These are phyloP conservation scores for Brotula barbata DNA, from an alignment of 2,797 vertebrate genomes.

Conservation along the genomic window DNA sequence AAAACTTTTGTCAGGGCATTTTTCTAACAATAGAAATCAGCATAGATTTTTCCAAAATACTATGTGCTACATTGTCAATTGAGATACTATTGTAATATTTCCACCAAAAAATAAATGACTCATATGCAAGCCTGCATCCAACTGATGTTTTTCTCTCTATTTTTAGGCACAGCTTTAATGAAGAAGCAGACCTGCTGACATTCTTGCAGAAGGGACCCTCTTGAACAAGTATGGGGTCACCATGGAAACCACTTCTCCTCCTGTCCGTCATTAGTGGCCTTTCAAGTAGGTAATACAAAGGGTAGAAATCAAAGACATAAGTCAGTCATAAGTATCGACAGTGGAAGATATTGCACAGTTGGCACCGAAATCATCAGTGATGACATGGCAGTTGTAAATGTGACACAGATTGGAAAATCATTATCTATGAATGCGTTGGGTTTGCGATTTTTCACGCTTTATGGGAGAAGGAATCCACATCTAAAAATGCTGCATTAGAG, in stretches of 20 bases:
- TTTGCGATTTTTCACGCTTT: constrained; percentile 17
- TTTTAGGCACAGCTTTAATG: constrained; percentile 87
- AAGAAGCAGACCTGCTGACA: constrained; percentile 84
- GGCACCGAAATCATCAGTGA: not conserved
- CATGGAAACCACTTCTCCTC: constrained; percentile 90
- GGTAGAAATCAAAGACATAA: constrained; percentile 13
- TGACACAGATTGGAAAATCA: constrained; percentile 11
- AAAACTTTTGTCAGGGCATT: too few relatives aligned
- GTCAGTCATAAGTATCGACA: not conserved
- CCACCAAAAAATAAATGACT: too few relatives aligned
- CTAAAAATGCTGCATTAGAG: constrained; percentile 24
- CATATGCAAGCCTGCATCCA: constrained; percentile 44
- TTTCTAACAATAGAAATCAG: too few relatives aligned
- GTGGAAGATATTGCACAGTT: not conserved
- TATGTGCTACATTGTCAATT: too few relatives aligned
- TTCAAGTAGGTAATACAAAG: constrained; percentile 85
- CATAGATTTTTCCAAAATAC: too few relatives aligned
- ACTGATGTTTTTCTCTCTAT: constrained; percentile 58
- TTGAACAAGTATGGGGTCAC: constrained; percentile 88
- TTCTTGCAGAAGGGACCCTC: constrained; percentile 77
- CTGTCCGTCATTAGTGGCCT: constrained; percentile 88
- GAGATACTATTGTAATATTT: too few relatives aligned
- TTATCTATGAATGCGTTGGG: constrained; percentile 20
- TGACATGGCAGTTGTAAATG: constrained; percentile 15
- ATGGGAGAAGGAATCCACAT: constrained; percentile 13